These are phyloP conservation scores for Ctenochaetus hawaiiensis DNA, from an alignment of 2,797 vertebrate genomes.

Conservation along the genomic window DNA sequence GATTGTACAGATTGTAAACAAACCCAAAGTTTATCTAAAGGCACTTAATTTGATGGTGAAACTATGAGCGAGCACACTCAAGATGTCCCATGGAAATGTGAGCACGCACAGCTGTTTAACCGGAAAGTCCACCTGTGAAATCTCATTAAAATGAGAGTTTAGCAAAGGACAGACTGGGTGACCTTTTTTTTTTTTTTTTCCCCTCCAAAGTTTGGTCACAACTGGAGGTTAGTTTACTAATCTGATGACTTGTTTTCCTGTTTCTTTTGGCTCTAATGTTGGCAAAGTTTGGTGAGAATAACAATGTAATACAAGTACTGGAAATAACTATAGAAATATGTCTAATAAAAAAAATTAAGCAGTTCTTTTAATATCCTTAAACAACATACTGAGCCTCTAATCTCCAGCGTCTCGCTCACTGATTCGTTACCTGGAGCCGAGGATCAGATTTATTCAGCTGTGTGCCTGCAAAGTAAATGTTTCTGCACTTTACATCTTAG, in stretches of 20 bases:
- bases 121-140: neutral
- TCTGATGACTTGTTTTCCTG: no score
- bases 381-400: neutral
- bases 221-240: no score
- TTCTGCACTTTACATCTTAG: slow-evolving; percentile 14
- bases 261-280: no score
- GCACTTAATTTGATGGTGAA: neutral
- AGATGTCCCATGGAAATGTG: neutral
- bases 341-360: no score
- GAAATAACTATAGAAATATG: no score
- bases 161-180: no score
- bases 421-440: neutral
- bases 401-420: neutral
- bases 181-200: no score
- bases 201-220: no score
- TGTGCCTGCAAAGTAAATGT: slow-evolving; percentile 30
- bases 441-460: slow-evolving; percentile 14
- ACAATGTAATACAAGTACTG: no score
- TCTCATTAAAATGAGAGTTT: no score
- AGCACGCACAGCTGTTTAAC: neutral
- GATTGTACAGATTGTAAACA: neutral
- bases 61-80: neutral
- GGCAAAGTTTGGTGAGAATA: no score
- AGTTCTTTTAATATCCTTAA: neutral
- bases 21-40: neutral